Evolutionary conservation across 2,113 vertebrate species (phyloP).

Genomic region (Laticauda laticaudata): DNA sequence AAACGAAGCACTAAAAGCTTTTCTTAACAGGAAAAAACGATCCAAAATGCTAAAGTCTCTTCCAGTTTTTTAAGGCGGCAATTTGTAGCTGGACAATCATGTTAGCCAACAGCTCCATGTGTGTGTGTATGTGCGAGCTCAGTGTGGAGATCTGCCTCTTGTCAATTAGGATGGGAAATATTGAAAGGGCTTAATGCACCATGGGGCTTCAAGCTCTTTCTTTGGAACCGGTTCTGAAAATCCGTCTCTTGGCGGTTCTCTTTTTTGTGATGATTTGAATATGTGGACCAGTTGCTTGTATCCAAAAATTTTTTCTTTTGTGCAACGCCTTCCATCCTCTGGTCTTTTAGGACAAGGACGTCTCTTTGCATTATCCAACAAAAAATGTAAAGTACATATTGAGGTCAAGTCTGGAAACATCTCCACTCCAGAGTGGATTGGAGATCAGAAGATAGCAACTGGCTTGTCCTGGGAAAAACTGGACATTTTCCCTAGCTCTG

Average conservation of each 20-base stretch:
- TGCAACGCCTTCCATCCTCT: background rate
- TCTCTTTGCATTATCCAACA: background rate
- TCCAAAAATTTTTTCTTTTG: background rate
- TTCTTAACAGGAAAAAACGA: background rate
- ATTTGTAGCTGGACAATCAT: background rate
- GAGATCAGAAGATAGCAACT: background rate
- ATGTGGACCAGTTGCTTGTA: background rate
- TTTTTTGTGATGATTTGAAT: background rate
- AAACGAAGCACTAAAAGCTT: background rate
- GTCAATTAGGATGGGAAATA: background rate
- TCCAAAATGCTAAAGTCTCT: conserved; percentile 17
- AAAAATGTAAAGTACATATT: background rate
- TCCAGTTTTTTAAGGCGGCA: conserved; percentile 21
- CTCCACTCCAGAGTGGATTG: background rate
- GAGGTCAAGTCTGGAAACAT: too few species aligned
- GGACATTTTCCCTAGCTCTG: too few species aligned
- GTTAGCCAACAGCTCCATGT: background rate
- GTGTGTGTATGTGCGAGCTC: too few species aligned
- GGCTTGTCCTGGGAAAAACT: too few species aligned
- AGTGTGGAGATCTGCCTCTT: background rate
- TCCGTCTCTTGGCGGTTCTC: too few species aligned
- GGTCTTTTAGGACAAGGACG: background rate
- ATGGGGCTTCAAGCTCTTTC: too few species aligned
- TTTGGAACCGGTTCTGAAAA: background rate
- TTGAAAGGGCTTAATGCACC: background rate